phyloP scores from a whole-genome alignment of 2,888 invertebrate species.

The Machimus rusticus region DNA sequence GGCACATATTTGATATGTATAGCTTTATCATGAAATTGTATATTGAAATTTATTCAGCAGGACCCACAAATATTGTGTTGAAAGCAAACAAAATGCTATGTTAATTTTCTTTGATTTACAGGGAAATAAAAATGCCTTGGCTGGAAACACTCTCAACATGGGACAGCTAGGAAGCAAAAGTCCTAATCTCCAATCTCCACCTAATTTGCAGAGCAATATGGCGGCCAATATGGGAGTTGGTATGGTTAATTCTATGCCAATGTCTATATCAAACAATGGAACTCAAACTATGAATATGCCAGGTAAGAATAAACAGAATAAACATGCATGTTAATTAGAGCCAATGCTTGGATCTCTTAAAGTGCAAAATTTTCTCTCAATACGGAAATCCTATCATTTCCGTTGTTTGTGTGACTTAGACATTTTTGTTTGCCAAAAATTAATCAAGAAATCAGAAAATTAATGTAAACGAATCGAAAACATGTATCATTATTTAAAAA shows the following conservation, averaged over 20 bases:
- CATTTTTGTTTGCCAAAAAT: too few relatives aligned
- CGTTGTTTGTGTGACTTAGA: too few relatives aligned
- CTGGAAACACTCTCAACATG: conserved; percentile 72
- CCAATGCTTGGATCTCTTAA: not conserved
- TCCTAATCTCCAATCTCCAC: conserved; percentile 85
- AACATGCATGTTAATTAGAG: not conserved
- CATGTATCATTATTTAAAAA: too few relatives aligned
- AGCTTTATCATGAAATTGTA: not conserved
- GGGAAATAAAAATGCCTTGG: conserved; percentile 59
- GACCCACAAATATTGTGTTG: not conserved
- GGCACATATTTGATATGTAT: not conserved
- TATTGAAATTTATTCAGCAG: not conserved
- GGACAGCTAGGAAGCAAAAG: conserved; percentile 82
- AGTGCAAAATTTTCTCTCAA: too few relatives aligned
- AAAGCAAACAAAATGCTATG: not conserved
- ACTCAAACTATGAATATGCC: conserved; percentile 78
- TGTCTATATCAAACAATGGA: conserved; percentile 79
- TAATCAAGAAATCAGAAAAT: too few relatives aligned
- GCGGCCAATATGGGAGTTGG: conserved; percentile 78
- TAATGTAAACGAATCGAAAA: too few relatives aligned
- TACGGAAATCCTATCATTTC: too few relatives aligned
- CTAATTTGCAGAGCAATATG: conserved; percentile 79
- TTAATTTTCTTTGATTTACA: conserved; percentile 47
- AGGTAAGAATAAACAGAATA: conserved; percentile 62
- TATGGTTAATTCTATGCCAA: conserved; percentile 72